Evolutionary conservation across 2,797 vertebrate genomes (phyloP), one percentile per base, ranked within the genome.

Genomic region (Sebastes dallii): DNA sequence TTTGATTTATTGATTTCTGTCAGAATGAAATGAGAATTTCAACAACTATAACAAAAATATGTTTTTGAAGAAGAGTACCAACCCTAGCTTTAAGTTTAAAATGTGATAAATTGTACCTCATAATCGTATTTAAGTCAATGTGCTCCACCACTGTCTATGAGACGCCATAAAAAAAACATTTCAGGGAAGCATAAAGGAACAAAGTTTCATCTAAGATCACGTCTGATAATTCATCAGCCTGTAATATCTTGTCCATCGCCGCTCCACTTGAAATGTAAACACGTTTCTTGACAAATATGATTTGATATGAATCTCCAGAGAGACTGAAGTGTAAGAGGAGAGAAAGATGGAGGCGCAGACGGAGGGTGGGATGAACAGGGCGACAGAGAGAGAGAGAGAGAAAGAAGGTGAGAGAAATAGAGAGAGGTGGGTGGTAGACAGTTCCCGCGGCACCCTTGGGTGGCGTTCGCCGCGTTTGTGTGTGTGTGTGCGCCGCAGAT

Each of bases 391-490:
- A 58, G 56, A 58, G 56, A 27, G 56, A 29, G 27, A 30, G 8
- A 4, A 61, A 46, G 67, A 55, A 84, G 77, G 83, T 77, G 81
- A 84, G 73, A 86, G 76, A 75, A 72, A 80, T 58, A 56, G 78
- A 83, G 82, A 60, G 78, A 75, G 77, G 86, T 81, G 78, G 85
- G 84, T 78, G 88, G 88, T 42, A 90, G 89, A 88, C 87, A 20
- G 61, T 69, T 89, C 74, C 81, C 61, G 70, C 36, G 20, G 84
- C 85, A 86, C 89, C 91, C 85, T 88, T 83, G 88, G 92, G 90
- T 91, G 91, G 83, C 65, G 65, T 86, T 80, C 66, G 77, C 66
- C 18, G 72, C 73, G 75, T 77, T 50, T 70, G 72, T 58, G 76
- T 32, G 61, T 36, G 73, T 30, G 75, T 50, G 82, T 8, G 32